A percentile compares a stretch with the other conserved stretches of the same genome.
phyloP scores from a whole-genome alignment of 2,888 invertebrate genomes.

The Erynnis tages region DNA sequence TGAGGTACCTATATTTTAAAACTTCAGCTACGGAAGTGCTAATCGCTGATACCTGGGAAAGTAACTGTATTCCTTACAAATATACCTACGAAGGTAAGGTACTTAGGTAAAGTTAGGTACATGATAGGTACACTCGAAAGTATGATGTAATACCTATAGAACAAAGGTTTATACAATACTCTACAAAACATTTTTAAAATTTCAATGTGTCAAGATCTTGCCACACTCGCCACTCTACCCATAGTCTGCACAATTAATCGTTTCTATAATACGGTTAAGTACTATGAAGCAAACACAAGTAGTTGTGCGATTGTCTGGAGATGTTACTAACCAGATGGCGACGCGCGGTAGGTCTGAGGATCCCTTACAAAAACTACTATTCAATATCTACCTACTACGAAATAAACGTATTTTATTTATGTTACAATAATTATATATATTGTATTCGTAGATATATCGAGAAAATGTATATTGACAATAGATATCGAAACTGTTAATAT shows the following conservation, averaged over 20 bases:
- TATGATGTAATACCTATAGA: too few relatives aligned
- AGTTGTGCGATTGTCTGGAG: conserved; percentile 70
- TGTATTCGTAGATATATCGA: too few relatives aligned
- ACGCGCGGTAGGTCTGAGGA: conserved; percentile 63
- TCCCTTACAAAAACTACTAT: conserved; percentile 53
- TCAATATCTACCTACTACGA: neutral
- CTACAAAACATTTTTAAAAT: too few relatives aligned
- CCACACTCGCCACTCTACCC: conserved; percentile 3
- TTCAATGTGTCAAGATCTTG: conserved; percentile 8
- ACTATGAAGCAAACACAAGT: conserved; percentile 41
- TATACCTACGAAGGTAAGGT: too few relatives aligned
- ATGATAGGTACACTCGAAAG: too few relatives aligned
- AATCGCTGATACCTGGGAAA: too few relatives aligned
- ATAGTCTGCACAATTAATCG: conserved; percentile 13
- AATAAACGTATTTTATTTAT: neutral
- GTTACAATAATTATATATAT: too few relatives aligned
- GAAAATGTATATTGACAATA: neutral
- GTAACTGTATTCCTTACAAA: too few relatives aligned
- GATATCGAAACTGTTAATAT: neutral
- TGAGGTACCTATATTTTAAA: too few relatives aligned
- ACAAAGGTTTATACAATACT: too few relatives aligned
- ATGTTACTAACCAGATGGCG: conserved; percentile 78
- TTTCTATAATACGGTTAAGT: conserved; percentile 14
- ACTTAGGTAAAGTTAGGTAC: too few relatives aligned
- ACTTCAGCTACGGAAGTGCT: too few relatives aligned